phyloP scores from a whole-genome alignment of 2,113 vertebrate genomes.

The Galbula dea region DNA sequence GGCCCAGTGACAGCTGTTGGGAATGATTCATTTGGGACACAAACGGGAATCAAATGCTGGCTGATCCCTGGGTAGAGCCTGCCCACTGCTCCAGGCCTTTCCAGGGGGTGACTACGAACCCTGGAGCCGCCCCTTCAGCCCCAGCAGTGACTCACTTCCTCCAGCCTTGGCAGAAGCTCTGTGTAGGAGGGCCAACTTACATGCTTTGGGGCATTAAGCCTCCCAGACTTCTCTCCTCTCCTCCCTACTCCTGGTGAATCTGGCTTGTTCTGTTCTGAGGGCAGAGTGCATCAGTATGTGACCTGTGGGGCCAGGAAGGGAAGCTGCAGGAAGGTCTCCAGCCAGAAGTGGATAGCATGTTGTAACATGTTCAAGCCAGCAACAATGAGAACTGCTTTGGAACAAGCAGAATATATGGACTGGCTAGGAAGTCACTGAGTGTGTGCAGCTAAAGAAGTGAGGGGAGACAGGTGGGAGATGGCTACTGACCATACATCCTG shows the following conservation, averaged over 20 bases:
- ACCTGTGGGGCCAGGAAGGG: background rate
- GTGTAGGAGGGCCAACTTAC: background rate
- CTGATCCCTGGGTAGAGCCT: constrained; percentile 37
- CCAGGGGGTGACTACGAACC: background rate
- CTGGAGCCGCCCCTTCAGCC: background rate
- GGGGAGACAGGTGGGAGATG: background rate
- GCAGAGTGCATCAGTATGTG: background rate
- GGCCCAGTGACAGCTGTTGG: background rate
- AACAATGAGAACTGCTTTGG: accelerated
- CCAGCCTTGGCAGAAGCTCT: background rate
- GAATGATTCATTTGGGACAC: constrained; percentile 50
- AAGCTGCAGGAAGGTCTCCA: background rate
- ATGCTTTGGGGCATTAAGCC: background rate
- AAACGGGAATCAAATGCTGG: constrained; percentile 20
- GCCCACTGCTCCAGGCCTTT: constrained; percentile 19
- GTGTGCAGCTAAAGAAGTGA: background rate
- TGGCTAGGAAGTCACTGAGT: background rate
- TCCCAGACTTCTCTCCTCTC: background rate
- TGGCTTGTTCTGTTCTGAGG: background rate
- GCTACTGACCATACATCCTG: accelerated
- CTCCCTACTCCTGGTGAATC: background rate
- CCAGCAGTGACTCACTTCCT: constrained; percentile 26
- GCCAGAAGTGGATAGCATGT: background rate
- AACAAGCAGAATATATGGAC: background rate
- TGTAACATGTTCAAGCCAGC: background rate